Evolutionary conservation across 2,888 invertebrate species (phyloP).

Genomic region (Nomada flava): DNA sequence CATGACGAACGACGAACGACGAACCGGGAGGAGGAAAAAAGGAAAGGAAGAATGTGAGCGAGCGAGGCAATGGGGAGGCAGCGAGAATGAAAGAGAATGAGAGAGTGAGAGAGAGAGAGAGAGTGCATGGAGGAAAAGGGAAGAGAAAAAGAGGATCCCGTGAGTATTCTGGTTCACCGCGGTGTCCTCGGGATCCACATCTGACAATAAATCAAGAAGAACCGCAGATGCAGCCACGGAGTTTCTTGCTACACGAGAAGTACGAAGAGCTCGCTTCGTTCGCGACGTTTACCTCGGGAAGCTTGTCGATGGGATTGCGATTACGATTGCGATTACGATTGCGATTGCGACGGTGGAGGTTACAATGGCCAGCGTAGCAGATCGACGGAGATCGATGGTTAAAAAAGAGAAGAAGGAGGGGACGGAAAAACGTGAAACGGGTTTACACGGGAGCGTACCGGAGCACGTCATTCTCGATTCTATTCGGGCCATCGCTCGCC

Average conservation of each 20-base stretch:
- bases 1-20: neutral
- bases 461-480: constrained; percentile 64
- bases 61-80: too few species aligned
- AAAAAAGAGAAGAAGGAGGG: constrained; percentile 27
- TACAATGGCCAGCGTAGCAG: neutral
- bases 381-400: constrained; percentile 15
- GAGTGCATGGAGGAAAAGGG: neutral
- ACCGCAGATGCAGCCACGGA: constrained; percentile 36
- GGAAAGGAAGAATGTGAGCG: too few species aligned
- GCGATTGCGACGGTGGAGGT: neutral
- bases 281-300: constrained; percentile 60
- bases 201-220: constrained; percentile 65
- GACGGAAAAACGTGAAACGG: constrained; percentile 43
- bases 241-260: constrained; percentile 57
- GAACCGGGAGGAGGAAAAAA: neutral
- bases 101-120: neutral
- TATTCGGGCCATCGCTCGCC: constrained; percentile 77
- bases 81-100: neutral
- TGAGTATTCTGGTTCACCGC: constrained; percentile 4
- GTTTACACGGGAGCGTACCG: constrained; percentile 62
- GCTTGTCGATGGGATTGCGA: neutral
- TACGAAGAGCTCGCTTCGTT: constrained; percentile 40
- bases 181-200: constrained; percentile 35
- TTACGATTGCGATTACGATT: neutral
- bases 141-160: neutral